Percentiles rank a stretch among this genome's conserved stretches.
These are phyloP conservation scores for Dendrocopos noguchii DNA, from an alignment of 2,113 vertebrate genomes.

Conservation along the genomic window DNA sequence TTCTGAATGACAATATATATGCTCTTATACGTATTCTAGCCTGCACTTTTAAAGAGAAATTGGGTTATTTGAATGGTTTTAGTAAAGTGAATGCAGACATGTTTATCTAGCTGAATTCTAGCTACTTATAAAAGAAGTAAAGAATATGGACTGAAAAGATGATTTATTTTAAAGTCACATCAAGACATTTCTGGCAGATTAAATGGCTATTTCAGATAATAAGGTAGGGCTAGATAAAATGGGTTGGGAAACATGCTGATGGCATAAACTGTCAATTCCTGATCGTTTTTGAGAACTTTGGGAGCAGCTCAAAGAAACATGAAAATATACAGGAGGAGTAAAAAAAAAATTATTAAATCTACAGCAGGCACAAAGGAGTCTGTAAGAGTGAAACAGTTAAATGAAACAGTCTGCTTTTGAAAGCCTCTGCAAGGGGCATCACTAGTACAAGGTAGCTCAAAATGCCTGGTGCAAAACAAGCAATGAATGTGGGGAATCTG, in stretches of 20 bases:
- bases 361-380: background rate
- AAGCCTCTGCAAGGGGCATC: background rate
- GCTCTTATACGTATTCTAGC: background rate
- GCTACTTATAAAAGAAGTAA: background rate
- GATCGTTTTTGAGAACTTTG: background rate
- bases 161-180: constrained; percentile 13
- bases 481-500: background rate
- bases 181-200: constrained; percentile 6
- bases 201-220: constrained; percentile 9
- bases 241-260: background rate
- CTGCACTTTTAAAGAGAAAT: background rate
- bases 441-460: background rate
- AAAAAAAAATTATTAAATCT: background rate
- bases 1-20: background rate
- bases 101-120: background rate
- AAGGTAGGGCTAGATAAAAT: background rate
- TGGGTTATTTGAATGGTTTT: background rate
- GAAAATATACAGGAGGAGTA: background rate
- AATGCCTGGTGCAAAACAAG: background rate
- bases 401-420: background rate
- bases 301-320: background rate
- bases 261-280: background rate
- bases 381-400: background rate
- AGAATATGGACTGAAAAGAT: background rate
- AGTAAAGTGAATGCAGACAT: background rate